Evolutionary conservation across 2,113 vertebrate species (phyloP).

Genomic region (Vicugna pacos): DNA sequence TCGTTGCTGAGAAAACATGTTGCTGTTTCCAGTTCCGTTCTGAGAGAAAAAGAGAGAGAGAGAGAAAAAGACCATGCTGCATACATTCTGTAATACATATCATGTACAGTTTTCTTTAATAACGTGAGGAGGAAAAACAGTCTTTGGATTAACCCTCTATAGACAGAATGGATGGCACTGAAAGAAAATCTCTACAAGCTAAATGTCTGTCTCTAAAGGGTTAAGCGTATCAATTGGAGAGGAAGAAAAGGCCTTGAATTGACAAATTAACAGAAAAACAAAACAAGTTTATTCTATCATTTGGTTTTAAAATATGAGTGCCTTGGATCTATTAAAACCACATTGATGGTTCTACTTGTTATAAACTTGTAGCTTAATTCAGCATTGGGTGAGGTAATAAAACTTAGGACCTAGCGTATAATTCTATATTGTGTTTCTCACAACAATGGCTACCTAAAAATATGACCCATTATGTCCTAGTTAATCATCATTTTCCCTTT

Average conservation of each 20-base stretch:
- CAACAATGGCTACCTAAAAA: slow-evolving; percentile 92
- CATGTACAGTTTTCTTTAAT: slow-evolving; percentile 99
- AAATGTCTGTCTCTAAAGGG: slow-evolving; percentile 93
- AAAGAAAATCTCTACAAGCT: slow-evolving; percentile 83
- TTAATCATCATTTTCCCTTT: slow-evolving; percentile 94
- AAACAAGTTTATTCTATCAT: slow-evolving; percentile 93
- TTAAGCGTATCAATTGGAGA: slow-evolving; percentile 90
- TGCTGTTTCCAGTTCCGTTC: slow-evolving; percentile 97
- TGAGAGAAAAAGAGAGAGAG: slow-evolving; percentile 83
- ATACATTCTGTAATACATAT: slow-evolving; percentile 99
- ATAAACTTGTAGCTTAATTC: slow-evolving; percentile 90
- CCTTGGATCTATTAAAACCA: slow-evolving; percentile 96
- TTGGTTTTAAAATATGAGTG: slow-evolving; percentile 95
- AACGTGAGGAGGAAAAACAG: slow-evolving; percentile 92
- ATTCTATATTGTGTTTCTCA: slow-evolving; percentile 85
- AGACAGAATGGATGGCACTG: slow-evolving; percentile 93
- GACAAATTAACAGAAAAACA: slow-evolving; percentile 88
- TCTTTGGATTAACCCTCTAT: slow-evolving; percentile 93
- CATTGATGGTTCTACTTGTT: slow-evolving; percentile 94
- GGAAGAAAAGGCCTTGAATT: slow-evolving; percentile 91
- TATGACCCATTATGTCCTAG: slow-evolving; percentile 90
- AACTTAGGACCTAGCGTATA: slow-evolving; percentile 83
- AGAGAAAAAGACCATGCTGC: slow-evolving; percentile 94
- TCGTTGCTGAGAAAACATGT: slow-evolving; percentile 99
- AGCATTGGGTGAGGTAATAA: slow-evolving; percentile 83